Conservation (phyloP, 2,113 vertebrate species). For the Eonycteris spelaea region DNA sequence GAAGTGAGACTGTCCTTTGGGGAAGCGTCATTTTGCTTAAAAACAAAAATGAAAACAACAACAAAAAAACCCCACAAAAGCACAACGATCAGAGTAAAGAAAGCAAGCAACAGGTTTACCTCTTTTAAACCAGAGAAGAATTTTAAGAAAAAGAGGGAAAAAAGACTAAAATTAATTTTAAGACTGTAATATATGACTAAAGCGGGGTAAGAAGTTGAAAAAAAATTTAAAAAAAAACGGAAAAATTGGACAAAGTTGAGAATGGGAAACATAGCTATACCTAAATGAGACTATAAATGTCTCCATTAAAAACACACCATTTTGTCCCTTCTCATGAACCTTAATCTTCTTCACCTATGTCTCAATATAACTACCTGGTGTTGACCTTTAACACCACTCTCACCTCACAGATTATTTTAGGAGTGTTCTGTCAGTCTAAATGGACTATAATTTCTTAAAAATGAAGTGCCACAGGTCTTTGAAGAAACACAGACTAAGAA, state of each 20-base stretch:
- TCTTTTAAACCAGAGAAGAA: not conserved
- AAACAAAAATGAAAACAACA: not conserved
- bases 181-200: not conserved
- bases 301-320: not conserved
- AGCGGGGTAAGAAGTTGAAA: not conserved
- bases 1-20: not conserved
- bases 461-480: not conserved
- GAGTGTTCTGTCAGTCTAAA: not conserved
- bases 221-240: not conserved
- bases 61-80: not conserved
- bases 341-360: not conserved
- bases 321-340: not conserved
- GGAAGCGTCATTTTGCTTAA: not conserved
- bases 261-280: not conserved
- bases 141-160: not conserved
- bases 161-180: constrained; percentile 16
- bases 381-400: not conserved
- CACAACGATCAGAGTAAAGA: not conserved
- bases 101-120: not conserved
- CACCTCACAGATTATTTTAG: not conserved
- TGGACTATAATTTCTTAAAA: not conserved
- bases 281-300: not conserved
- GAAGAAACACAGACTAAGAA: not conserved
- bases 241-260: not conserved
- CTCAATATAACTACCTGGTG: not conserved